Percentiles rank a stretch among this genome's conserved stretches.
These are phyloP conservation scores for Heliconius melpomene DNA, from an alignment of 1,140 invertebrate genomes.

Conservation along the genomic window DNA sequence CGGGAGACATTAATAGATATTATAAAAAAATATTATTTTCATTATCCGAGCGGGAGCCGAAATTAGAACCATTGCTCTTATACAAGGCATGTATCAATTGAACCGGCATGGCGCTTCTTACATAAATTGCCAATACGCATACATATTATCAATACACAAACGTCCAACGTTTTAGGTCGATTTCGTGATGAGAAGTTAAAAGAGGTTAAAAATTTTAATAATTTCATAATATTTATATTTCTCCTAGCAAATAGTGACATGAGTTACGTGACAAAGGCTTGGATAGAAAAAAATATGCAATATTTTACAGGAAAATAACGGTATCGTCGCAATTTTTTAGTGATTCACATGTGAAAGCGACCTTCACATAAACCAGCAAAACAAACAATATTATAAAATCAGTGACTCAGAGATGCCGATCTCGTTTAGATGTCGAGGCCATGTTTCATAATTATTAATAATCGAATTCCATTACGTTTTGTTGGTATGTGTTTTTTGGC, in stretches of 20 bases:
- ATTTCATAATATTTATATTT: too few species aligned
- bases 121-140: too few species aligned
- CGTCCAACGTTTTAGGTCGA: too few species aligned
- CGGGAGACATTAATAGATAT: too few species aligned
- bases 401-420: conserved; percentile 39
- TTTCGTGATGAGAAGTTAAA: too few species aligned
- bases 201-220: too few species aligned
- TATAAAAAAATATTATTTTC: too few species aligned
- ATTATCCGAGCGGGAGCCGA: too few species aligned
- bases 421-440: conserved; percentile 32
- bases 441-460: conserved; percentile 31
- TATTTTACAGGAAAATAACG: not conserved
- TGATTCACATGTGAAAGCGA: conserved; percentile 53
- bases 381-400: conserved; percentile 43
- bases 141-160: too few species aligned
- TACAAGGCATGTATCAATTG: too few species aligned
- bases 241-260: not conserved
- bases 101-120: too few species aligned
- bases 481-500: not conserved
- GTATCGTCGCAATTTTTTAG: conserved; percentile 6
- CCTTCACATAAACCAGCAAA: conserved; percentile 55
- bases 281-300: not conserved
- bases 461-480: conserved; percentile 14
- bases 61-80: too few species aligned
- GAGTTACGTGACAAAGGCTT: not conserved